Percentiles rank a stretch among this genome's conserved stretches.
Evolutionary conservation across 92 coral and sea anemone genomes (phyloP).

Genomic region (Epizoanthus stellaris): DNA sequence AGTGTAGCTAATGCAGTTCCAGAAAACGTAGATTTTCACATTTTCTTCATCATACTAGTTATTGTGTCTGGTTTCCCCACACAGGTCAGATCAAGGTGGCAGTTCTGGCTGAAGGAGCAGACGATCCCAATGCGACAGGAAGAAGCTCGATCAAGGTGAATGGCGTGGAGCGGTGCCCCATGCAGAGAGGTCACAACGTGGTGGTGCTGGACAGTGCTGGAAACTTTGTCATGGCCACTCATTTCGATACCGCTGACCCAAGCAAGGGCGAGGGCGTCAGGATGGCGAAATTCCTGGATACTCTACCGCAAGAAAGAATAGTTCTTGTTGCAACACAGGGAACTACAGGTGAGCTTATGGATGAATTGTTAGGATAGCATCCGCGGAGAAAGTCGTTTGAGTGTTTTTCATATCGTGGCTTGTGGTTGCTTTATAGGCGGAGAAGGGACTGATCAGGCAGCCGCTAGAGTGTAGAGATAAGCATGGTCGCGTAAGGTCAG

Average conservation of each 20-base stretch:
- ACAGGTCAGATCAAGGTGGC: constrained; percentile 90
- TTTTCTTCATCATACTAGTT: no score
- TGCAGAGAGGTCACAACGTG: constrained; percentile 94
- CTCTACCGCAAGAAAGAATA: constrained; percentile 93
- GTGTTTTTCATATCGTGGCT: no score
- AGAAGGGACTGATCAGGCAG: no score
- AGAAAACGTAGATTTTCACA: no score
- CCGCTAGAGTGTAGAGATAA: no score
- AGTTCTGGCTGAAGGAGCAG: constrained; percentile 91
- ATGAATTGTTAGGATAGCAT: no score
- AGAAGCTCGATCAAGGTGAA: constrained; percentile 92
- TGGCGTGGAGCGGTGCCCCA: constrained; percentile 93
- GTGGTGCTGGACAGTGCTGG: constrained; percentile 94
- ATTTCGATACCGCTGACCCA: constrained; percentile 96
- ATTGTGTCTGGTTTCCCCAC: not conserved
- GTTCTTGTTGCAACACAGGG: constrained; percentile 97
- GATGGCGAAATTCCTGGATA: constrained; percentile 89
- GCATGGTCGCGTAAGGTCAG: no score
- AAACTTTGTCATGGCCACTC: constrained; percentile 88
- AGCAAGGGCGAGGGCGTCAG: constrained; percentile 91
- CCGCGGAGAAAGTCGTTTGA: no score
- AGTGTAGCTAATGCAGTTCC: no score
- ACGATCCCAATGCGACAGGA: constrained; percentile 94
- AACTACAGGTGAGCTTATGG: constrained; percentile 78
- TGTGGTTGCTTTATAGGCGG: no score